Conservation (phyloP, 2,888 invertebrate genomes). For the Clusia tigrina region DNA sequence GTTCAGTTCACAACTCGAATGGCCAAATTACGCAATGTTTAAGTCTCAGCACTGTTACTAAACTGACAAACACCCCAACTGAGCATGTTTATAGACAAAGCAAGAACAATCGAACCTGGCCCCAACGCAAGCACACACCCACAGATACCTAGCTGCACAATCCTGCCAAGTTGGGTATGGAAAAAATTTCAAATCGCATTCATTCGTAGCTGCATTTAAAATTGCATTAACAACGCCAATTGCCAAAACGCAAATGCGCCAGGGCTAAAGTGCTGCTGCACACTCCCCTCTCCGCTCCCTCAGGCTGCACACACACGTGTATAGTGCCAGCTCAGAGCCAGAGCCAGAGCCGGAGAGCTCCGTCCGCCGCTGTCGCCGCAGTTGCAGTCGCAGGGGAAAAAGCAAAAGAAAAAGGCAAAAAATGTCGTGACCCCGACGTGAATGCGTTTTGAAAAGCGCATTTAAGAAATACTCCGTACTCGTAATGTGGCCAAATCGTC, state of each 20-base stretch:
- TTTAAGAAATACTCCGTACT: too few relatives aligned
- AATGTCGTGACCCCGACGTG: constrained; percentile 62
- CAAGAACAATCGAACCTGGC: too few relatives aligned
- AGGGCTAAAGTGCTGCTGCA: neutral
- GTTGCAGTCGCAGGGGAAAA: constrained; percentile 19
- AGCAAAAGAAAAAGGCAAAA: constrained; percentile 37
- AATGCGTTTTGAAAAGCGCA: constrained; percentile 43
- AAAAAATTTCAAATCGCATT: constrained; percentile 39
- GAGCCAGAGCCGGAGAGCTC: neutral
- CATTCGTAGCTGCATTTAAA: constrained; percentile 15
- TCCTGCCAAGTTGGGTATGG: too few relatives aligned
- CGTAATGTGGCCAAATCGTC: constrained; percentile 24
- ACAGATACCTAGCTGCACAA: too few relatives aligned
- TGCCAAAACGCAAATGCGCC: neutral
- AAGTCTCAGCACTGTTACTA: too few relatives aligned
- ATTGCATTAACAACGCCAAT: constrained; percentile 5
- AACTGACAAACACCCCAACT: too few relatives aligned
- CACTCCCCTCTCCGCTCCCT: neutral
- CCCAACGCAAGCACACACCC: too few relatives aligned
- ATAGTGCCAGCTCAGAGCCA: too few relatives aligned
- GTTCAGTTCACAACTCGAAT: too few relatives aligned
- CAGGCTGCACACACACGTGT: too few relatives aligned
- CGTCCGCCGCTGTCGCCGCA: constrained; percentile 24
- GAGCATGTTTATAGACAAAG: too few relatives aligned
- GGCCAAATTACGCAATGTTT: too few relatives aligned